Evolutionary conservation across 2,113 vertebrate genomes (phyloP).

Genomic region (Gallinago media): DNA sequence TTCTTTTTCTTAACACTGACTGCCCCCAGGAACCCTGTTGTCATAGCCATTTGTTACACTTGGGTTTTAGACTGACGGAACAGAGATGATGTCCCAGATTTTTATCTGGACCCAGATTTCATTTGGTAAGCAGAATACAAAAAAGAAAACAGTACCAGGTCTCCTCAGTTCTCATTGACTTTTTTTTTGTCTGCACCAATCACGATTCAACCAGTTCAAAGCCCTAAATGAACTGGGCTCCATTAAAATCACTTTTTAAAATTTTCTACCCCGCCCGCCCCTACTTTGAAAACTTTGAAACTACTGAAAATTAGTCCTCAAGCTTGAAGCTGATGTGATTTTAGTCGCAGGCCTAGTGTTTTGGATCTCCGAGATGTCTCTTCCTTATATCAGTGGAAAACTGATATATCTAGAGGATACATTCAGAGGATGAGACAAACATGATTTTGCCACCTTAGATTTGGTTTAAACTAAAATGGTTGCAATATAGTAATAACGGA

Average conservation of each 20-base stretch:
- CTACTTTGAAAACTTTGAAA: not conserved
- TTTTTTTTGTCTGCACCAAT: not conserved
- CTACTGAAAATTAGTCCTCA: not conserved
- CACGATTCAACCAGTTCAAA: not conserved
- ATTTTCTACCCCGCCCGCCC: too few relatives aligned
- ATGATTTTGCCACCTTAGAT: not conserved
- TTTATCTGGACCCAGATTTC: not conserved
- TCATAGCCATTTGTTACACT: not conserved
- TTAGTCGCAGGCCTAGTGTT: not conserved
- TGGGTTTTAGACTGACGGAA: not conserved
- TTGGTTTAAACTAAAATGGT: not conserved
- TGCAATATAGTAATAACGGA: not conserved
- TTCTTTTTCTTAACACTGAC: not conserved
- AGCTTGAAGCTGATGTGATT: not conserved
- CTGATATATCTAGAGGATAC: not conserved
- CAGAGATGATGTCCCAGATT: not conserved
- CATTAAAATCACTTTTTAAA: not conserved
- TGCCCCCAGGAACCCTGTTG: not conserved
- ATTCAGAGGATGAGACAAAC: not conserved
- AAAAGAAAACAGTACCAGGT: not conserved
- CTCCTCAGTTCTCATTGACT: accelerated
- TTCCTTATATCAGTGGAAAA: not conserved
- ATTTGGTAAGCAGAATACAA: not conserved
- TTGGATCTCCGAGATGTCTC: not conserved
- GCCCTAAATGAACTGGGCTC: not conserved